Evolutionary conservation across 2,797 vertebrate genomes (phyloP).

Genomic region (Danio choprae): DNA sequence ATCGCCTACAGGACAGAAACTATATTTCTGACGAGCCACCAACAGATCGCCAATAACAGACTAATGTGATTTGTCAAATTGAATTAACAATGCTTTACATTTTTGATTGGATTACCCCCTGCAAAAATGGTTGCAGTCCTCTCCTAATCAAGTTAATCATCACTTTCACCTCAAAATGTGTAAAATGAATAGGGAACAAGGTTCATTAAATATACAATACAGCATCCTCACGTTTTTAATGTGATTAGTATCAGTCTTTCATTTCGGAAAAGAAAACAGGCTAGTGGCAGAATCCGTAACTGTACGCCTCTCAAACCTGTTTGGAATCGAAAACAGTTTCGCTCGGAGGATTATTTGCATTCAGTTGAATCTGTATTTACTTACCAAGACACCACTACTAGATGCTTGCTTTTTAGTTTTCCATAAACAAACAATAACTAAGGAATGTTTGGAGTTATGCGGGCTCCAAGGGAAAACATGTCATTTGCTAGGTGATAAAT

Average conservation of each 20-base stretch:
- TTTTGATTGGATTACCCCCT: slow-evolving; percentile 80
- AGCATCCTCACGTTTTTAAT: slow-evolving; percentile 60
- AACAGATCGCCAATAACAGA: slow-evolving; percentile 68
- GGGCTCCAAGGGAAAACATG: slow-evolving; percentile 40
- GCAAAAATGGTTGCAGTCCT: slow-evolving; percentile 72
- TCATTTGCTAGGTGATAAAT: slow-evolving; percentile 59
- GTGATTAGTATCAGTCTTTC: slow-evolving; percentile 66
- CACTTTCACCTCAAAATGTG: slow-evolving; percentile 59
- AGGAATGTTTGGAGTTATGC: slow-evolving; percentile 39
- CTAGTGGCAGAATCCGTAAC: slow-evolving; percentile 12
- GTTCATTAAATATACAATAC: slow-evolving; percentile 73
- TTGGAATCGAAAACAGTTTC: slow-evolving; percentile 27
- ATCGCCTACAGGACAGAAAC: slow-evolving; percentile 64
- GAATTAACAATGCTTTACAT: slow-evolving; percentile 80
- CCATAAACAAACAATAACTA: slow-evolving; percentile 50
- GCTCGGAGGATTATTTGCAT: slow-evolving; percentile 16
- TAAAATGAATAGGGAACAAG: slow-evolving; percentile 70
- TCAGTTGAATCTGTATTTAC: slow-evolving; percentile 25
- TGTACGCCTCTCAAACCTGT: slow-evolving; percentile 27
- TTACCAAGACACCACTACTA: neutral
- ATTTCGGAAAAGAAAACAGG: slow-evolving; percentile 21
- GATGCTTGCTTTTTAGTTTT: slow-evolving; percentile 7
- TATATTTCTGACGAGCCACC: slow-evolving; percentile 61
- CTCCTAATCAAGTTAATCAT: slow-evolving; percentile 78
- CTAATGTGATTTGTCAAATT: slow-evolving; percentile 78